Evolutionary conservation across 1,140 invertebrate species (phyloP), one percentile per base, ranked within the genome.

Genomic region (Onthophagus taurus): DNA sequence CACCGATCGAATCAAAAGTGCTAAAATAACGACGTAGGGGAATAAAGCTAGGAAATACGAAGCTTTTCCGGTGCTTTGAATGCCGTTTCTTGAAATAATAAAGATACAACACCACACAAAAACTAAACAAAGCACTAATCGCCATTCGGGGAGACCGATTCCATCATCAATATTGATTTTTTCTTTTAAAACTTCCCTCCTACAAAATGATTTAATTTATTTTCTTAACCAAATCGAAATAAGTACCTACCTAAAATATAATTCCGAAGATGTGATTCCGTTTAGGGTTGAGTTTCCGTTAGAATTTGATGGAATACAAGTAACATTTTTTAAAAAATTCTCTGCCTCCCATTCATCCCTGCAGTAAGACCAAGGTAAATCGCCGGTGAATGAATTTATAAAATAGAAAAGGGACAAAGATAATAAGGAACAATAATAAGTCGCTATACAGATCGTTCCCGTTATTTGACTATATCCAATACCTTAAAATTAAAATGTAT

Each of bases 21-120:
- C 76, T 2, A 85, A 67, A 52, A 93, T 74, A 11, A 91, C 76
- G 0, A 89, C 70, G 57, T 92, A 92, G 1, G 89, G 88, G 59
- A 92, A 92, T 1, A 89, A 60, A 0, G 88, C 88, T 0, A 89
- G 74, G 59, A 91, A 89, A 58, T 90, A 91, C 1, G 85, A 75
- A 0, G 76, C 80, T 65, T 83, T 85, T 31, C 83, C 83, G 0
- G 80, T 78, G 49, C 78, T 81, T 58, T 82, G 77, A 0, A 92
- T 83, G 18, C 89, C 89, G 54, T 77, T 78, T 31, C 83, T 75
- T 8, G 90, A 75, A 31, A 88, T 78, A 17, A 83, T 53, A 58
- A 83, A 89, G 20, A 89, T 78, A 4, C 80, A 60, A 8, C 83
- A 43, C 89, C 89, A 94, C 1, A 85, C 77, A 2, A 74, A 68